phyloP scores from a whole-genome alignment of 1,140 invertebrate species.

The Plodia interpunctella region DNA sequence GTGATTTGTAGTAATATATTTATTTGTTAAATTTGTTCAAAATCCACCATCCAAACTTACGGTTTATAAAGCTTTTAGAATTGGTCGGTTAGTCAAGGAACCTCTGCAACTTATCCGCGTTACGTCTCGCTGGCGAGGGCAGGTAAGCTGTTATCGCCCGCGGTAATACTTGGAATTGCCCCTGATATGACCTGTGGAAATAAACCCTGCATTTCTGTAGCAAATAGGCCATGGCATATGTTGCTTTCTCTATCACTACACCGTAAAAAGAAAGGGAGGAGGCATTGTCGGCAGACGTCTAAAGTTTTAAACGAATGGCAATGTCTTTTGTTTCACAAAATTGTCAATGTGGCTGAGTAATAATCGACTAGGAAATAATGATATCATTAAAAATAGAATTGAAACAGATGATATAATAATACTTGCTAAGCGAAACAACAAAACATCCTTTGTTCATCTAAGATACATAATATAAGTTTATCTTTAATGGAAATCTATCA shows the following conservation, averaged over 20 bases:
- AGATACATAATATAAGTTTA: too few species aligned
- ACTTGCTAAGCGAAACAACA: too few species aligned
- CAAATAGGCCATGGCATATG: constrained; percentile 1
- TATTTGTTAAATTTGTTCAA: too few species aligned
- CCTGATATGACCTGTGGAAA: constrained; percentile 17
- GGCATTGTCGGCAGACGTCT: background rate
- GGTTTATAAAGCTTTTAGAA: background rate
- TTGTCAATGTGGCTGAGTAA: background rate
- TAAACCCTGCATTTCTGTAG: background rate
- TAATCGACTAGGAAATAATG: background rate
- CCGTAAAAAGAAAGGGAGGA: background rate
- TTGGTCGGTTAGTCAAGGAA: background rate
- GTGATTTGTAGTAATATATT: too few species aligned
- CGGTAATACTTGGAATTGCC: constrained; percentile 38
- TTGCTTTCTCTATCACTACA: background rate
- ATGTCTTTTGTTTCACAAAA: background rate
- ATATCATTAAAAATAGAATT: too few species aligned
- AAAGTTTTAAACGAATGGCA: background rate
- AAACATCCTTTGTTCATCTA: too few species aligned
- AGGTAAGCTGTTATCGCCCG: constrained; percentile 45
- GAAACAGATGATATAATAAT: too few species aligned
- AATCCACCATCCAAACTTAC: too few species aligned
- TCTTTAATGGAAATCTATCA: too few species aligned
- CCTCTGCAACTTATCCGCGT: constrained; percentile 32
- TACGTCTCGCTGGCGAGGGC: constrained; percentile 32